A percentile compares a stretch with the other conserved stretches of the same genome.
These are phyloP conservation scores for Sarcophaga variegata DNA, from an alignment of 2,888 invertebrate species.

Conservation along the genomic window DNA sequence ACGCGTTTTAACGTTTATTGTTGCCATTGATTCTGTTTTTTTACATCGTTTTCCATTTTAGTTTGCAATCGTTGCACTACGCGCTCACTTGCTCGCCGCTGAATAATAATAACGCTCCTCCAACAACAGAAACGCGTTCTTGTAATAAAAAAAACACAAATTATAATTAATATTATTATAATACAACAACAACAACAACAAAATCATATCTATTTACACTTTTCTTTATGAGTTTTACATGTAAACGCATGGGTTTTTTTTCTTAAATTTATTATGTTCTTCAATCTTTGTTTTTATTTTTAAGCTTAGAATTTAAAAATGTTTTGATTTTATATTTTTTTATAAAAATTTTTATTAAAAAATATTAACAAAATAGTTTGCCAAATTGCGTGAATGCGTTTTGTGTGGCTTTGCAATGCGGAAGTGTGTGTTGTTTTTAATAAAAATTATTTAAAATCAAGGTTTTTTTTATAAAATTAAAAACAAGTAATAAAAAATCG, in stretches of 20 bases:
- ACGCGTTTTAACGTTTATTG: conserved; percentile 70
- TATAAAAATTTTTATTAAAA: background rate
- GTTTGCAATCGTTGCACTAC: conserved; percentile 70
- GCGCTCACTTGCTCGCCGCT: conserved; percentile 70
- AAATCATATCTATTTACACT: background rate
- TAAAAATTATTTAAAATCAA: conserved; percentile 33
- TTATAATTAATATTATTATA: background rate
- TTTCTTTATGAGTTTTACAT: conserved; percentile 17
- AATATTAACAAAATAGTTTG: background rate
- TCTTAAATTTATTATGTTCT: background rate
- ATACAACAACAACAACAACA: conserved; percentile 35
- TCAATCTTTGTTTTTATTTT: background rate
- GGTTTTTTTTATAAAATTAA: conserved; percentile 30
- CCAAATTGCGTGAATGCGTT: conserved; percentile 58
- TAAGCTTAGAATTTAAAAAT: background rate
- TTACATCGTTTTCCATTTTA: conserved; percentile 70
- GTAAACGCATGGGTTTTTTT: conserved; percentile 61
- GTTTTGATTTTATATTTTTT: background rate
- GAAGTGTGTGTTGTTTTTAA: conserved; percentile 40
- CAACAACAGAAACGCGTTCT: conserved; percentile 69
- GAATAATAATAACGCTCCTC: conserved; percentile 64
- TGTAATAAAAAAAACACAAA: conserved; percentile 57
- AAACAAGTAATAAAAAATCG: background rate
- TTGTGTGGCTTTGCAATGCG: conserved; percentile 33
- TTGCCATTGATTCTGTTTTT: conserved; percentile 68